phyloP scores from a whole-genome alignment of 2,888 invertebrate species.

The Heliconius ethilla region DNA sequence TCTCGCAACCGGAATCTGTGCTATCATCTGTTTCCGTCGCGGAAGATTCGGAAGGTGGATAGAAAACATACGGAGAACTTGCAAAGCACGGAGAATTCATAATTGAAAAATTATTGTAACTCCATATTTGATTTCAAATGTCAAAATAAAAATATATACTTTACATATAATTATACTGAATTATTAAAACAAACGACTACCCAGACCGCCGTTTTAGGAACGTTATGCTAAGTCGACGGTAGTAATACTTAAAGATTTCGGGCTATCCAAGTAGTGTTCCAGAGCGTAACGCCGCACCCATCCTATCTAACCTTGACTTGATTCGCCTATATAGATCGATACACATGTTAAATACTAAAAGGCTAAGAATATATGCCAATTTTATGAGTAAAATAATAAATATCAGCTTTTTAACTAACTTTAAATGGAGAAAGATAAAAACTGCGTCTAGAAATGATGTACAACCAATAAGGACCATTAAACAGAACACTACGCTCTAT shows the following conservation, averaged over 20 bases:
- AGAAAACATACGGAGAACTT: constrained; percentile 71
- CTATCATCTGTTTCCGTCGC: constrained; percentile 77
- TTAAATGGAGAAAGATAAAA: not conserved
- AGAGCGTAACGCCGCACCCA: constrained; percentile 70
- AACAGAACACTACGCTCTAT: not conserved
- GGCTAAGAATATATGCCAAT: not conserved
- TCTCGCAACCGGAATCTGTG: constrained; percentile 69
- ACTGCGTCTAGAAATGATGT: not conserved
- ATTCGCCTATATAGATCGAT: constrained; percentile 47
- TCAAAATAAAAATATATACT: no score
- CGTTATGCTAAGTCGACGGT: constrained; percentile 62
- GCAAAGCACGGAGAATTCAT: constrained; percentile 76
- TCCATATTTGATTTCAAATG: no score
- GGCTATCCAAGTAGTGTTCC: constrained; percentile 47
- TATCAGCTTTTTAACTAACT: not conserved
- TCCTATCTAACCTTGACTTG: constrained; percentile 71
- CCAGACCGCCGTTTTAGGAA: constrained; percentile 60
- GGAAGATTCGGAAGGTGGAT: constrained; percentile 74
- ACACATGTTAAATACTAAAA: not conserved
- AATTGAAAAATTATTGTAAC: no score
- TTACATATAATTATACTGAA: not conserved
- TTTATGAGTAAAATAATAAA: not conserved
- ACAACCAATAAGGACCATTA: not conserved
- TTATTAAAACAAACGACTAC: constrained; percentile 53
- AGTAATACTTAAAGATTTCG: constrained; percentile 62